phyloP scores from a whole-genome alignment of 2,113 vertebrate genomes.

The Butorides virescens region DNA sequence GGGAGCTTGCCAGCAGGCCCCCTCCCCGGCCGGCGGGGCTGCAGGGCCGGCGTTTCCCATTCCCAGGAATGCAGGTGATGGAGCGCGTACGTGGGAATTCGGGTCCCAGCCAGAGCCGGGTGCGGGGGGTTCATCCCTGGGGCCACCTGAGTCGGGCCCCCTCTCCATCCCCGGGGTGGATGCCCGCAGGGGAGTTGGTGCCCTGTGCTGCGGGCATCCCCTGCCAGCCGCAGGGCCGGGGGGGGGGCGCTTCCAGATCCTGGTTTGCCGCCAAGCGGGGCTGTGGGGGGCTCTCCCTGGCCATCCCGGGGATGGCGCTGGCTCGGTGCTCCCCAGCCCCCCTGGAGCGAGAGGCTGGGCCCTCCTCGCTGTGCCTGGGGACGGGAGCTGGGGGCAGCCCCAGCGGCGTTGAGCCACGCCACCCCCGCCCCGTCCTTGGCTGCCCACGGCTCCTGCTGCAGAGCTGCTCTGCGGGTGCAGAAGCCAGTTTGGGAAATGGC shows the following conservation, averaged over 20 bases:
- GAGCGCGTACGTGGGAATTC: rapidly evolving
- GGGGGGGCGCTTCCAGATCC: background rate
- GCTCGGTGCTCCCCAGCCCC: background rate
- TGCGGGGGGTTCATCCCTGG: too few species aligned
- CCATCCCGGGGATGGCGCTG: rapidly evolving
- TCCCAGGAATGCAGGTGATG: rapidly evolving
- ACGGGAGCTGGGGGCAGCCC: background rate
- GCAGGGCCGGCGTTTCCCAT: rapidly evolving
- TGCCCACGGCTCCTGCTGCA: background rate
- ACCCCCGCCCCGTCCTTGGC: background rate
- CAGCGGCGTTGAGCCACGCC: background rate
- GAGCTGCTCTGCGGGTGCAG: background rate
- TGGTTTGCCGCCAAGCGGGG: rapidly evolving
- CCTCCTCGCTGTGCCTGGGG: background rate
- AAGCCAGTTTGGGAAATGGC: background rate
- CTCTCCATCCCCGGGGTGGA: rapidly evolving
- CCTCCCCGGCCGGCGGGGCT: rapidly evolving
- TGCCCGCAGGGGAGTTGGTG: rapidly evolving
- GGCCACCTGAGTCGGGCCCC: too few species aligned
- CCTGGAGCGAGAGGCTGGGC: background rate
- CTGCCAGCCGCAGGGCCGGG: background rate
- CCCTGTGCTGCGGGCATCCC: background rate
- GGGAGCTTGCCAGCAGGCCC: background rate
- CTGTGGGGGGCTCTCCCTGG: background rate
- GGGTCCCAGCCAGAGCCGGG: background rate